A percentile compares a stretch with the other conserved stretches of the same genome.
Conservation (phyloP, 2,888 invertebrate genomes). For the Carabus problematicus region DNA sequence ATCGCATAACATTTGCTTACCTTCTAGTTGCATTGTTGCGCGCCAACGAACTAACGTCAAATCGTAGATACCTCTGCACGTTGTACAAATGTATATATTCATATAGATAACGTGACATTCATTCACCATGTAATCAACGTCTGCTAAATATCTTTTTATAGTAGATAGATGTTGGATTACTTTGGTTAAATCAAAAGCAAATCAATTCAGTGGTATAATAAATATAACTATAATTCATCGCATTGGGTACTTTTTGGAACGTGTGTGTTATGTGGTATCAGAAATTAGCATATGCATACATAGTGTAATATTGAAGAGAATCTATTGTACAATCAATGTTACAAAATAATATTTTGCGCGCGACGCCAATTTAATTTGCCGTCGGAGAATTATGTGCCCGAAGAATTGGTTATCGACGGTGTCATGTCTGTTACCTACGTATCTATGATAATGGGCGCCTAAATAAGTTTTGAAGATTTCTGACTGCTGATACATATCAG, state of each 20-base stretch:
- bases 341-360: not conserved
- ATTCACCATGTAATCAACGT: constrained; percentile 13
- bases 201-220: not conserved
- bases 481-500: constrained; percentile 40
- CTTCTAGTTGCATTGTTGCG: too few species aligned
- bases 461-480: constrained; percentile 29
- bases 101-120: too few species aligned
- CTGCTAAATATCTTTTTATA: constrained; percentile 26
- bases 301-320: not conserved
- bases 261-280: not conserved
- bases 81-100: too few species aligned
- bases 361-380: not conserved
- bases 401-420: not conserved
- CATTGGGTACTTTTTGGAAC: not conserved
- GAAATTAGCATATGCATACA: not conserved
- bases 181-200: not conserved
- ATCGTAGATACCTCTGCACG: too few species aligned
- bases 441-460: constrained; percentile 16
- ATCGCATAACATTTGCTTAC: constrained; percentile 1
- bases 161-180: constrained; percentile 33
- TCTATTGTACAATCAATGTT: not conserved
- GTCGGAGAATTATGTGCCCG: constrained; percentile 15
- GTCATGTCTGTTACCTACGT: not conserved
- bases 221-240: not conserved
- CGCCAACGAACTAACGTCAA: too few species aligned